phyloP scores from a whole-genome alignment of 2,797 vertebrate genomes.

The Myripristis murdjan region DNA sequence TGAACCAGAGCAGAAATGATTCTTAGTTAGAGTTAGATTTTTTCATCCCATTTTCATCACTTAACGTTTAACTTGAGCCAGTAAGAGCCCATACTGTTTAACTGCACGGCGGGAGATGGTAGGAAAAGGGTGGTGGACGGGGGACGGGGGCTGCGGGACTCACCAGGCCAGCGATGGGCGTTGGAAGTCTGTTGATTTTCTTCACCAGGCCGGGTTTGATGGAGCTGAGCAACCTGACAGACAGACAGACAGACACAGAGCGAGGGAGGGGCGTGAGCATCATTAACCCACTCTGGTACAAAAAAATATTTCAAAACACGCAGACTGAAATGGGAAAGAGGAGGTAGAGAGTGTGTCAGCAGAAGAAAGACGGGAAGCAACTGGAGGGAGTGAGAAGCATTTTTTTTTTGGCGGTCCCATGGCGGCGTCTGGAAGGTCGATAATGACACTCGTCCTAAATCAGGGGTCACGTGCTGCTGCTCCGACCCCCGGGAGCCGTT shows the following conservation, averaged over 20 bases:
- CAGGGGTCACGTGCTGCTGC: slow-evolving; percentile 12
- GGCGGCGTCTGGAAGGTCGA: slow-evolving; percentile 26
- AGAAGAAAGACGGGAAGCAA: background rate
- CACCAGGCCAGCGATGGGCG: slow-evolving; percentile 96
- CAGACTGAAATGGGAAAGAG: too few species aligned
- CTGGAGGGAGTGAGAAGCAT: background rate
- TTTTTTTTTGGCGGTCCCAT: slow-evolving; percentile 31
- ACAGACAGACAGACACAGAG: slow-evolving; percentile 25
- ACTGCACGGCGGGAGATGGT: too few species aligned
- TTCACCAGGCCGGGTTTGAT: slow-evolving; percentile 96
- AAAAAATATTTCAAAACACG: too few species aligned
- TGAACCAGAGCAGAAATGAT: too few species aligned
- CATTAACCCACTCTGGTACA: background rate
- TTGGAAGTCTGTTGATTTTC: slow-evolving; percentile 97
- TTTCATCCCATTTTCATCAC: too few species aligned
- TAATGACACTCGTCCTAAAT: slow-evolving; percentile 42
- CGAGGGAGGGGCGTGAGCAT: slow-evolving; percentile 2
- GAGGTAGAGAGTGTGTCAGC: slow-evolving; percentile 13
- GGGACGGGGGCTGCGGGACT: slow-evolving; percentile 72
- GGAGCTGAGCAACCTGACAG: slow-evolving; percentile 92
- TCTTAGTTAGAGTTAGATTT: too few species aligned
- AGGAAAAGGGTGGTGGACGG: background rate
- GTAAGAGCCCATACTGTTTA: too few species aligned
- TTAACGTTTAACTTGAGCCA: too few species aligned
- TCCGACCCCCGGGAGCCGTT: slow-evolving; percentile 28